phyloP scores from a whole-genome alignment of 2,113 vertebrate genomes.

The Bubalus kerabau region DNA sequence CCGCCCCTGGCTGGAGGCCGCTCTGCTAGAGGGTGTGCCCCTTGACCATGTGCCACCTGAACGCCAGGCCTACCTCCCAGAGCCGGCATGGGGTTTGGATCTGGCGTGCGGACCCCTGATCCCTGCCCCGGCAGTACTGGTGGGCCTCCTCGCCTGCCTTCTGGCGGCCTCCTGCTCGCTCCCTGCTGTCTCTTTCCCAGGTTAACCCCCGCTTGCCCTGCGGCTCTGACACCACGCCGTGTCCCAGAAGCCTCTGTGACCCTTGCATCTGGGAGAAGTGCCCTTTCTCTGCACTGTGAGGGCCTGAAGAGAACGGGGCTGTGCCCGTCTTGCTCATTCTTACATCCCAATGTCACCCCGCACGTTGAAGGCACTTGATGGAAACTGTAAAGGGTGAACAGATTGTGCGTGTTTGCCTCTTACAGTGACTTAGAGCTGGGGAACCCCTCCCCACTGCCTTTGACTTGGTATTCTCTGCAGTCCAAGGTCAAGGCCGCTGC shows the following conservation, averaged over 20 bases:
- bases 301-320: background rate
- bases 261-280: background rate
- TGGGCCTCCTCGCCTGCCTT: background rate
- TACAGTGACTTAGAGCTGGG: background rate
- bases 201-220: background rate
- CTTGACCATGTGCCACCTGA: background rate
- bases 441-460: background rate
- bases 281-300: background rate
- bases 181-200: no score
- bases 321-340: fast-evolving
- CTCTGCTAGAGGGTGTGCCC: background rate
- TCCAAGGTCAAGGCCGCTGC: background rate
- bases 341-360: fast-evolving
- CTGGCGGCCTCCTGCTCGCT: background rate
- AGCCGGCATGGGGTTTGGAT: background rate
- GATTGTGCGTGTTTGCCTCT: background rate
- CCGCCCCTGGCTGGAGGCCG: background rate
- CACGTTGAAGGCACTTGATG: background rate
- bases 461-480: background rate
- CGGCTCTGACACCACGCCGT: fast-evolving
- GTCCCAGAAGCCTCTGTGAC: background rate
- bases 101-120: background rate
- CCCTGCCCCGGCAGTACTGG: background rate
- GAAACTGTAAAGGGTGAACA: background rate
- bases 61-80: background rate